Conservation (phyloP, 2,888 invertebrate species). For the Polylopha cassiicola region DNA sequence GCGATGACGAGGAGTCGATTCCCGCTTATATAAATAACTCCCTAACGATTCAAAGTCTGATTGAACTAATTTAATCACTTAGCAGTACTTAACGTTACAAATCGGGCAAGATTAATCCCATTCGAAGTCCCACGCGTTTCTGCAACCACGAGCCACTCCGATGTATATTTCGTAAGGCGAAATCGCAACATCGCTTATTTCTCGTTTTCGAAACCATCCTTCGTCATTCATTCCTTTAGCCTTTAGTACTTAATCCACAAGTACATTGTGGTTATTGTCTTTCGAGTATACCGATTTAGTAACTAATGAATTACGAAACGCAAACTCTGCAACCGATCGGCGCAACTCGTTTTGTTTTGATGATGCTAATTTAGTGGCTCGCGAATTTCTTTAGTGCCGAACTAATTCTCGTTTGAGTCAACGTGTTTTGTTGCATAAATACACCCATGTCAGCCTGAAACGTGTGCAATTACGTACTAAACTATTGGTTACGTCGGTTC, state of each 20-base stretch:
- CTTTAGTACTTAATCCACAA: conserved; percentile 40
- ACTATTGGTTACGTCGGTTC: conserved; percentile 20
- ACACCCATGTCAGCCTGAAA: conserved; percentile 17
- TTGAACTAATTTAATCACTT: conserved; percentile 34
- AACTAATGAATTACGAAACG: conserved; percentile 22
- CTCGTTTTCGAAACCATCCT: conserved; percentile 73
- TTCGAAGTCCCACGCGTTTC: conserved; percentile 72
- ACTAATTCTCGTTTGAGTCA: conserved; percentile 12
- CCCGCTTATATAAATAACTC: too few relatives aligned
- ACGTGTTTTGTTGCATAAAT: conserved; percentile 19
- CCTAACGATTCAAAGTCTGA: conserved; percentile 21
- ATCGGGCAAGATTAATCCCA: conserved; percentile 63
- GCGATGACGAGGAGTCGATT: too few relatives aligned
- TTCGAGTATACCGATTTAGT: conserved; percentile 21
- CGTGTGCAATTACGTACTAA: conserved; percentile 18
- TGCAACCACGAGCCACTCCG: conserved; percentile 64
- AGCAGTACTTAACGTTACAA: conserved; percentile 37
- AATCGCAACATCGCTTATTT: conserved; percentile 75
- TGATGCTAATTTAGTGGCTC: conserved; percentile 12
- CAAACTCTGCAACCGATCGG: conserved; percentile 4
- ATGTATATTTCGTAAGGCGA: conserved; percentile 71
- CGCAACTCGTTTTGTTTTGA: conserved; percentile 13
- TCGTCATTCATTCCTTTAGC: conserved; percentile 65
- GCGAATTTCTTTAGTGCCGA: conserved; percentile 11
- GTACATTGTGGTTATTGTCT: conserved; percentile 23